Evolutionary conservation across 2,888 invertebrate genomes (phyloP).

Genomic region (Epirrhoe alternata): DNA sequence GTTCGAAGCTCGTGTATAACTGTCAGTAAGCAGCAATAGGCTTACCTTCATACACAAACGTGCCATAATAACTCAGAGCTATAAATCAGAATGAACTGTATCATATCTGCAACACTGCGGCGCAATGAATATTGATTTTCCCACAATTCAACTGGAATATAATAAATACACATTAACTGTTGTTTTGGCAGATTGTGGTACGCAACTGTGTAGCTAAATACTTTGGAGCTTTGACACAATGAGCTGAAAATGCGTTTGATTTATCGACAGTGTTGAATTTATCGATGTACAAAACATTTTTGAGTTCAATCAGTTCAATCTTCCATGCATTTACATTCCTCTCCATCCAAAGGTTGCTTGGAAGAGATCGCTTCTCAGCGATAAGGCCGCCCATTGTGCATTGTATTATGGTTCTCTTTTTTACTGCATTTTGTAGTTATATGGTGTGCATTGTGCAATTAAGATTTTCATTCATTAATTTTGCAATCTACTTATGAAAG

Average conservation of each 20-base stretch:
- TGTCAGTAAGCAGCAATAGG: neutral
- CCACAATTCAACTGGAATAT: slow-evolving; percentile 60
- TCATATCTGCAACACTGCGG: slow-evolving; percentile 61
- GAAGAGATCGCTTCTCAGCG: too few relatives aligned
- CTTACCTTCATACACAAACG: slow-evolving; percentile 8
- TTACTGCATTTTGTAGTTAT: too few relatives aligned
- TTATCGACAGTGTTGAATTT: neutral
- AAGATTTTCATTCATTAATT: too few relatives aligned
- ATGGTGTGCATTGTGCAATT: too few relatives aligned
- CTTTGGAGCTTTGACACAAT: neutral
- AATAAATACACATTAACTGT: slow-evolving; percentile 57
- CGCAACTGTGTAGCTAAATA: neutral
- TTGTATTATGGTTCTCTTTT: too few relatives aligned
- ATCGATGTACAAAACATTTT: too few relatives aligned
- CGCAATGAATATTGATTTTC: slow-evolving; percentile 76
- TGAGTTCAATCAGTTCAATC: too few relatives aligned
- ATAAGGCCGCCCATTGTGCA: too few relatives aligned
- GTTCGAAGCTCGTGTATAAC: neutral
- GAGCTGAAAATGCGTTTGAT: neutral
- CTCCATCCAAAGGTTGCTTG: too few relatives aligned
- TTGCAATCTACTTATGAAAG: too few relatives aligned
- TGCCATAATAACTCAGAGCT: slow-evolving; percentile 44
- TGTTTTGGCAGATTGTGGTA: slow-evolving; percentile 34
- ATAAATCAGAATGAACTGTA: slow-evolving; percentile 72
- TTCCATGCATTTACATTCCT: too few relatives aligned